These are phyloP conservation scores for Labia minor DNA, from an alignment of 2,888 invertebrate species.

Conservation along the genomic window DNA sequence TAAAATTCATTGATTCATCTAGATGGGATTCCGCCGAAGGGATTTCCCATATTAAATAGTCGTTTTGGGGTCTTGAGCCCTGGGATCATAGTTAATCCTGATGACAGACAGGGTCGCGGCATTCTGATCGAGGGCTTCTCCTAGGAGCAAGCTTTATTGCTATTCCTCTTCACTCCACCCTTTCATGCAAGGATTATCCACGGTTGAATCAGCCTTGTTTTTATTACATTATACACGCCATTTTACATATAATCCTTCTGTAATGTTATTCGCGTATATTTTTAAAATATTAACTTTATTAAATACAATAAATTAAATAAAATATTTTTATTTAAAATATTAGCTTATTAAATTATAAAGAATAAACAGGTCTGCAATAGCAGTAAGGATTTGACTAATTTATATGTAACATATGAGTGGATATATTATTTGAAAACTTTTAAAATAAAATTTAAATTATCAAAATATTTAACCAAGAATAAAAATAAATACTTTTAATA, in stretches of 20 bases:
- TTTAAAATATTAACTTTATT: too few species aligned
- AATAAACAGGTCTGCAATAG: too few species aligned
- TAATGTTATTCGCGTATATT: too few species aligned
- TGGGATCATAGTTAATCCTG: background rate
- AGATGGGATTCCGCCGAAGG: background rate
- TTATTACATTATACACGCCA: background rate
- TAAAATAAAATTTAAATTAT: too few species aligned
- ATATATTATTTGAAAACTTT: too few species aligned
- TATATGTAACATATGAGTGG: too few species aligned
- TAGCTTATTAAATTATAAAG: too few species aligned
- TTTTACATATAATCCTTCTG: background rate
- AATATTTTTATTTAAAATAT: too few species aligned
- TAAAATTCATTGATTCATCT: background rate
- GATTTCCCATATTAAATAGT: background rate
- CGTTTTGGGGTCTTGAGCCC: conserved; percentile 3
- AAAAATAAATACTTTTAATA: too few species aligned
- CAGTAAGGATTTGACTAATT: too few species aligned
- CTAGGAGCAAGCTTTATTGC: background rate
- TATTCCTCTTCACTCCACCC: background rate
- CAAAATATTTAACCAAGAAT: too few species aligned
- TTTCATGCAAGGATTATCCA: background rate
- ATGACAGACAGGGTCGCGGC: background rate
- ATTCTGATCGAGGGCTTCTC: background rate
- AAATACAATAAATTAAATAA: too few species aligned
- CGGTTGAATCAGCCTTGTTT: background rate